phyloP scores from a whole-genome alignment of 2,888 invertebrate genomes.

The Leptopilina drosophilae region DNA sequence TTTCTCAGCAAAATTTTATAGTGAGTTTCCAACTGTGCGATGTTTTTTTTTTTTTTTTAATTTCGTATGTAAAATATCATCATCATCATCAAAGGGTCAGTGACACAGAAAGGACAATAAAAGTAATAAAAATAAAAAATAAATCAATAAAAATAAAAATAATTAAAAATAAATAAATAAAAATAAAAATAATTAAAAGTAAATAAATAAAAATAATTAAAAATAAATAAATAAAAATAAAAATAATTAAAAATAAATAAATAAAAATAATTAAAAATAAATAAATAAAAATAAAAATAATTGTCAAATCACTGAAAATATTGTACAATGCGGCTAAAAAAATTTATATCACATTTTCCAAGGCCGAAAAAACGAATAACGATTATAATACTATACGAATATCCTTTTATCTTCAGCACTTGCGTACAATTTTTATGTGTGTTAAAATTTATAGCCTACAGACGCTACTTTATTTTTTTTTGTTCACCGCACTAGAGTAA shows the following conservation, averaged over 20 bases:
- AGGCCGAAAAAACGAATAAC: not conserved
- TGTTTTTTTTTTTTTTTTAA: not conserved
- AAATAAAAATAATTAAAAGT: too few species aligned
- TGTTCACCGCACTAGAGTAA: not conserved
- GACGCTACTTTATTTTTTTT: not conserved
- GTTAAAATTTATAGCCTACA: not conserved
- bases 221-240: too few species aligned
- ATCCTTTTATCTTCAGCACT: conserved; percentile 6
- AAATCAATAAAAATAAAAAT: too few species aligned
- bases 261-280: too few species aligned
- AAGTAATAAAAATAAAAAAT: too few species aligned
- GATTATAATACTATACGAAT: not conserved
- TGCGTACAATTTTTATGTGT: not conserved
- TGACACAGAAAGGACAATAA: not conserved
- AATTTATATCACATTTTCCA: conserved; percentile 2
- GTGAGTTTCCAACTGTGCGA: not conserved
- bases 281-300: not conserved
- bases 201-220: too few species aligned
- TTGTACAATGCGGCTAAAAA: not conserved
- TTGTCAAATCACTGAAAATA: conserved; percentile 3
- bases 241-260: too few species aligned
- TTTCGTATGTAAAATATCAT: not conserved
- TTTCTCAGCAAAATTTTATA: not conserved
- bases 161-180: too few species aligned
- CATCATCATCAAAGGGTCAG: not conserved